A percentile compares a stretch with the other conserved stretches of the same genome.
Evolutionary conservation across 1,140 invertebrate species (phyloP).

Genomic region (Cotesia glomerata): DNA sequence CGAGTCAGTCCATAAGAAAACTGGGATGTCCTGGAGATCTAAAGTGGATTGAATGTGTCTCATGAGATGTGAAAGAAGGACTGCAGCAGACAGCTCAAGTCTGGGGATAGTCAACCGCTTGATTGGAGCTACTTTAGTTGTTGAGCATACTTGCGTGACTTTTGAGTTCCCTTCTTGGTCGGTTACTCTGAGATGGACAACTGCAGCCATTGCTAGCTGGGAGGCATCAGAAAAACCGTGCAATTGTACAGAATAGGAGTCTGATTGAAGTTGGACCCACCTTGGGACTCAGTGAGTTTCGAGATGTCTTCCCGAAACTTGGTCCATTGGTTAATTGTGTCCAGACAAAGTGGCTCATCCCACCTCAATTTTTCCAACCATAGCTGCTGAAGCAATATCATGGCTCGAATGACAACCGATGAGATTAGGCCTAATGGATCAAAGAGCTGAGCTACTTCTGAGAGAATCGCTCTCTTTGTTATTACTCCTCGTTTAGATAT

Average conservation of each 20-base stretch:
- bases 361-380: conserved; percentile 34
- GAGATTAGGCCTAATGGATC: conserved; percentile 33
- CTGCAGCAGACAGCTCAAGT: conserved; percentile 30
- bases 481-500: background rate
- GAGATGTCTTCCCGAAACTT: no score
- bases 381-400: conserved; percentile 32
- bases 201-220: conserved; percentile 36
- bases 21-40: background rate
- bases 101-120: conserved; percentile 28
- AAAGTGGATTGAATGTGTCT: background rate
- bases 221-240: conserved; percentile 44
- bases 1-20: conserved; percentile 20
- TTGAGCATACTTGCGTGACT: conserved; percentile 38
- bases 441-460: conserved; percentile 24
- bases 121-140: conserved; percentile 44
- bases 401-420: conserved; percentile 30
- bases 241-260: conserved; percentile 21
- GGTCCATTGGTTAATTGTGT: no score
- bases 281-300: conserved; percentile 32
- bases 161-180: conserved; percentile 7
- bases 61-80: conserved; percentile 16
- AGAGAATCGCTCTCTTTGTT: conserved; percentile 8
- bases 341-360: conserved; percentile 12
- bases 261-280: conserved; percentile 19
- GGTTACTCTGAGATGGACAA: conserved; percentile 36